Conservation (phyloP, 2,797 vertebrate species). For the Melanotaenia boesemani region DNA sequence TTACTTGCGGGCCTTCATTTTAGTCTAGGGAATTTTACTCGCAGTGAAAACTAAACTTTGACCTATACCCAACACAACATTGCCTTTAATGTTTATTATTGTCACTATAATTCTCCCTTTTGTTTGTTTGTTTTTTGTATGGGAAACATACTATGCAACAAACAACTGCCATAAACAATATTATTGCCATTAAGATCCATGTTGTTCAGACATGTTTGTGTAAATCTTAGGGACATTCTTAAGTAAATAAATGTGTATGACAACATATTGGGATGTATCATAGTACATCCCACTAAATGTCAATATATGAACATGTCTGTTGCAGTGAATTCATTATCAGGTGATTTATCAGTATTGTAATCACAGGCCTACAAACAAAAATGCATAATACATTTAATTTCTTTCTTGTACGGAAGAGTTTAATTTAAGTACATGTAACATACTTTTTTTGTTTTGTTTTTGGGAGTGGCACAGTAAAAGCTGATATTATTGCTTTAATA, state of each 20-base stretch:
- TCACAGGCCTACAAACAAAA: not conserved
- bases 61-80: not conserved
- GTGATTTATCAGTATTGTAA: not conserved
- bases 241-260: not conserved
- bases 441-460: not conserved
- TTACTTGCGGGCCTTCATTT: conserved; percentile 19
- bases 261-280: not conserved
- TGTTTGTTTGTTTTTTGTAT: too few species aligned
- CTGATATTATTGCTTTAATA: not conserved
- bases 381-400: not conserved
- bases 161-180: not conserved
- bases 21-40: not conserved
- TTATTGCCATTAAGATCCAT: not conserved
- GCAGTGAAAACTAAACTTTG: not conserved
- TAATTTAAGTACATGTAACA: not conserved
- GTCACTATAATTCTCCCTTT: not conserved
- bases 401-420: not conserved
- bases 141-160: not conserved
- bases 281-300: not conserved
- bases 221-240: not conserved
- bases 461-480: not conserved
- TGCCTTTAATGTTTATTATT: not conserved
- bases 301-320: not conserved
- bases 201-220: not conserved
- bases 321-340: not conserved